A percentile compares a stretch with the other conserved stretches of the same genome.
phyloP scores from a whole-genome alignment of 2,797 vertebrate species.

The Todus mexicanus region DNA sequence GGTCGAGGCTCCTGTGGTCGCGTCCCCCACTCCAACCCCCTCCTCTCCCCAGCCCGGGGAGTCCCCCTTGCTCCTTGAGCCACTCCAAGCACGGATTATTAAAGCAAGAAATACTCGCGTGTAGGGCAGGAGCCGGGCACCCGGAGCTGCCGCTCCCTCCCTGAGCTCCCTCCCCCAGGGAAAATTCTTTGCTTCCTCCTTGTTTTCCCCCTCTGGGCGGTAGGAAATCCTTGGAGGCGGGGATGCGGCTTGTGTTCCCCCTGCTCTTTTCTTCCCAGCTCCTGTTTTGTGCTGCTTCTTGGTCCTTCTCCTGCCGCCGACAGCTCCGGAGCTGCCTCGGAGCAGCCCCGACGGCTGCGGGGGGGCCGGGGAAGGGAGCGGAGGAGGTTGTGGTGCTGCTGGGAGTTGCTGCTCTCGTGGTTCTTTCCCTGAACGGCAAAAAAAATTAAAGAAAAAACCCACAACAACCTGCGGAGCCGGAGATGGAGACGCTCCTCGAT shows the following conservation, averaged over 20 bases:
- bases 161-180: constrained; percentile 1
- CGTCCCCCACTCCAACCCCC: background rate
- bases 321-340: background rate
- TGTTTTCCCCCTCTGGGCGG: background rate
- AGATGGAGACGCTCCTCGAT: background rate
- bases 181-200: background rate
- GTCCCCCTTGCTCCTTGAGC: background rate
- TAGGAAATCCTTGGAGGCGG: constrained; percentile 19
- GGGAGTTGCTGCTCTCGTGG: background rate
- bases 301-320: background rate
- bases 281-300: background rate
- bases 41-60: background rate
- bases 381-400: no score
- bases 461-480: background rate
- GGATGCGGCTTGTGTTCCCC: constrained; percentile 26
- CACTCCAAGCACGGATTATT: background rate
- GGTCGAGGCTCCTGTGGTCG: background rate
- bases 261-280: background rate
- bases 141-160: background rate
- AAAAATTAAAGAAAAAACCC: background rate
- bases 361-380: no score
- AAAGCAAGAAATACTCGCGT: constrained; percentile 36
- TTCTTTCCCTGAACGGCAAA: background rate
- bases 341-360: background rate
- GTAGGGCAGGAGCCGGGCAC: background rate